These are phyloP conservation scores for Pampusana beccarii DNA, from an alignment of 2,113 vertebrate genomes.

Conservation along the genomic window DNA sequence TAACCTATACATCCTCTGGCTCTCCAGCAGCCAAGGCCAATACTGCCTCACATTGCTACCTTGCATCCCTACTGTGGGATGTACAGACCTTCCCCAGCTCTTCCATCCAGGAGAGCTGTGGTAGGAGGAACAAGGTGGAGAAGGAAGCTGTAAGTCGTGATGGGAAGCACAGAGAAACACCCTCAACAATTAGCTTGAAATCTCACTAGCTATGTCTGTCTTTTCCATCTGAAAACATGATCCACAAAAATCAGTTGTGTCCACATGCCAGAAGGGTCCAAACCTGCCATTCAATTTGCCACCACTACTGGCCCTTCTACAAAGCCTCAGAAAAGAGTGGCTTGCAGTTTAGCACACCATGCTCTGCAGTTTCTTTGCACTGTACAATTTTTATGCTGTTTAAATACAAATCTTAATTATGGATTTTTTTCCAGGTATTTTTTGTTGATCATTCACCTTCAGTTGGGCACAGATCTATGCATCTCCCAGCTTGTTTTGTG, in stretches of 20 bases:
- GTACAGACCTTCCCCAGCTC: not conserved
- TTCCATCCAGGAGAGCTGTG: not conserved
- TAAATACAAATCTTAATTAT: not conserved
- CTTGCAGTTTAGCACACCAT: rapidly evolving
- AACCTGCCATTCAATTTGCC: not conserved
- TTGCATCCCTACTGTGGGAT: not conserved
- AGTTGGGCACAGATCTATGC: not conserved
- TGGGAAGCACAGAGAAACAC: not conserved
- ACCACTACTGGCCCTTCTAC: not conserved
- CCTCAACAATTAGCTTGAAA: not conserved
- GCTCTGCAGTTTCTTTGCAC: not conserved
- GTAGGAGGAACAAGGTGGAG: not conserved
- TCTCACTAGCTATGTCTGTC: not conserved
- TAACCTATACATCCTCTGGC: not conserved
- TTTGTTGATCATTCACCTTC: not conserved
- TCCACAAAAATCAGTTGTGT: not conserved
- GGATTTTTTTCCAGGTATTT: not conserved
- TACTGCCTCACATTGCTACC: rapidly evolving
- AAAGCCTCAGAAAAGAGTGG: not conserved
- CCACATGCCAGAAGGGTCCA: not conserved
- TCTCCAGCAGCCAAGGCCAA: not conserved
- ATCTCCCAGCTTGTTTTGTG: not conserved
- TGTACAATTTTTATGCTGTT: not conserved
- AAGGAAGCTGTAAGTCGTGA: not conserved
- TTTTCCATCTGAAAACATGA: not conserved